phyloP scores from a whole-genome alignment of 1,140 invertebrate species.

The Cataglyphis hispanica region DNA sequence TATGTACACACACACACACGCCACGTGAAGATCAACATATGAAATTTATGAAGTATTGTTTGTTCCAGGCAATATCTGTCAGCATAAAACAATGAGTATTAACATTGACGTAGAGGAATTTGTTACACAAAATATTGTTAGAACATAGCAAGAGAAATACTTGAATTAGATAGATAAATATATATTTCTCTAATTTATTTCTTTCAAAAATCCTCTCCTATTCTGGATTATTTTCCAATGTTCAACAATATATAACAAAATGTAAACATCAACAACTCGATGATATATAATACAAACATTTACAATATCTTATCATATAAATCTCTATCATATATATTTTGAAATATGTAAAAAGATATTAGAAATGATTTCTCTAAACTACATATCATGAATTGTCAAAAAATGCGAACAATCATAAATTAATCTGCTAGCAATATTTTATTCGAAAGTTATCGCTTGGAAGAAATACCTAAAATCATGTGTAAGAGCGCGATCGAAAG shows the following conservation, averaged over 20 bases:
- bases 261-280: neutral
- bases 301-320: neutral
- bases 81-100: neutral
- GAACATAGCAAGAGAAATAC: neutral
- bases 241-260: neutral
- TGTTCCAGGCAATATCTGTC: conserved; percentile 3
- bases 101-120: neutral
- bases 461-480: neutral
- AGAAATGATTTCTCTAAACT: neutral
- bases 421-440: neutral
- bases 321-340: neutral
- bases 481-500: neutral
- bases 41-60: conserved; percentile 34
- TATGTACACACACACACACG: neutral
- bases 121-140: neutral
- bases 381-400: neutral
- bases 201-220: neutral
- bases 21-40: neutral
- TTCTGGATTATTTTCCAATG: neutral
- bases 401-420: neutral
- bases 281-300: neutral
- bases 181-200: neutral
- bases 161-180: neutral
- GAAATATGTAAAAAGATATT: neutral
- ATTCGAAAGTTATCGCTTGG: neutral